Evolutionary conservation across 2,888 invertebrate genomes (phyloP).

Genomic region (Muscina levida): DNA sequence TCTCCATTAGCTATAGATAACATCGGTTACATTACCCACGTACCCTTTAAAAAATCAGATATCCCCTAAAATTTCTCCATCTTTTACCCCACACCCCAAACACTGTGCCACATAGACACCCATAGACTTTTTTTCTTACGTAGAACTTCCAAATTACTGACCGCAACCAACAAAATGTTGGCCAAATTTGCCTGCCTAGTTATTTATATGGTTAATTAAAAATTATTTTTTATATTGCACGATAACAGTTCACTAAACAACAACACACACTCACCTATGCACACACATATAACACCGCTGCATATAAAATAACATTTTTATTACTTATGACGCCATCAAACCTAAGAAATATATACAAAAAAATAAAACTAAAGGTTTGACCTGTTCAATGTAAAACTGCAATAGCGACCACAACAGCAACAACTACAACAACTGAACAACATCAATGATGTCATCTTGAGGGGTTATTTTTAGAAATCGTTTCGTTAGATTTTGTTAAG

Average conservation of each 20-base stretch:
- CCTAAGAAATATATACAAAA: not conserved
- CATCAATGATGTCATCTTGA: not conserved
- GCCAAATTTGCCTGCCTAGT: slow-evolving; percentile 28
- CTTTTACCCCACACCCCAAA: not conserved
- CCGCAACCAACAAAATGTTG: slow-evolving; percentile 16
- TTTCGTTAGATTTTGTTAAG: slow-evolving; percentile 8
- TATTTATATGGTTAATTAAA: slow-evolving; percentile 57
- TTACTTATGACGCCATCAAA: slow-evolving; percentile 50
- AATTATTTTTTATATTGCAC: slow-evolving; percentile 51
- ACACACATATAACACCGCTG: too few species aligned
- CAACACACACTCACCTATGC: not conserved
- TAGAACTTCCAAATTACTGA: not conserved
- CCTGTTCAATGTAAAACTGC: not conserved
- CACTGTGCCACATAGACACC: slow-evolving; percentile 18
- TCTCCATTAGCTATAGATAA: too few species aligned
- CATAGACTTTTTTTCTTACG: too few species aligned
- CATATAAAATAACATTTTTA: slow-evolving; percentile 44
- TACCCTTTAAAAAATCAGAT: too few species aligned
- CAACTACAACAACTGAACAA: not conserved
- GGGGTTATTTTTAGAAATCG: not conserved
- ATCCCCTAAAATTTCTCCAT: too few species aligned
- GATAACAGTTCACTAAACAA: slow-evolving; percentile 18
- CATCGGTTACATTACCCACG: too few species aligned
- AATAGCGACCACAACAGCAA: too few species aligned
- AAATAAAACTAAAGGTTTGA: not conserved